Conservation (phyloP, 1,140 invertebrate species). For the Cyclina sinensis region DNA sequence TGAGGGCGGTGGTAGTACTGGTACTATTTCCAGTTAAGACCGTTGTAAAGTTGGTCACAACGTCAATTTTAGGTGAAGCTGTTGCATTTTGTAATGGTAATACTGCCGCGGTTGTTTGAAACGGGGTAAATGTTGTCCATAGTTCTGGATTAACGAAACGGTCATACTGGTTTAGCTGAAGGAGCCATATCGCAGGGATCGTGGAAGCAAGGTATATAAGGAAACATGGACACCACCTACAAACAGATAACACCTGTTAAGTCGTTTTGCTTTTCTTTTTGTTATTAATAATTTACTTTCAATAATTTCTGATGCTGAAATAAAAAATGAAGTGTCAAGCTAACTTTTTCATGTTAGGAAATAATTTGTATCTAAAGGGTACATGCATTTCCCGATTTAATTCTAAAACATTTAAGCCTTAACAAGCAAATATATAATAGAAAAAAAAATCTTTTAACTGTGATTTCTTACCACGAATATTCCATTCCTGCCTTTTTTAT, state of each 20-base stretch:
- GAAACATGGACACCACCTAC: slow-evolving; percentile 79
- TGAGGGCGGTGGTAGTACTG: no score
- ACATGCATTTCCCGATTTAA: no score
- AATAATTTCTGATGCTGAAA: no score
- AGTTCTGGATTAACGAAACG: neutral
- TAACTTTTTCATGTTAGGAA: no score
- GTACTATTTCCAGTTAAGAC: neutral
- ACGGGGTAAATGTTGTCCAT: neutral
- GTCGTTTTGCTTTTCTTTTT: no score
- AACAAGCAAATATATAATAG: no score
- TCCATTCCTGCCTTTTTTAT: slow-evolving; percentile 71
- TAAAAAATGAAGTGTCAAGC: no score
- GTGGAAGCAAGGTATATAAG: slow-evolving; percentile 77
- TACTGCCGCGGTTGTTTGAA: neutral
- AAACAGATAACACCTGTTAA: no score
- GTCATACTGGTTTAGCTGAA: slow-evolving; percentile 72
- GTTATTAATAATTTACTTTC: no score
- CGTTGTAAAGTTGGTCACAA: neutral
- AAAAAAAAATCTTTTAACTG: no score
- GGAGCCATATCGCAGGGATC: slow-evolving; percentile 77
- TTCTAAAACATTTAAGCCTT: no score
- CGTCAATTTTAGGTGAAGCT: neutral
- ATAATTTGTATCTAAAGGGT: no score
- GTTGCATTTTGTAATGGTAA: neutral
- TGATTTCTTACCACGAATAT: slow-evolving; percentile 72